Base-by-base conservation (phyloP, 2,113 vertebrate species). In the Colinus virginianus region DNA sequence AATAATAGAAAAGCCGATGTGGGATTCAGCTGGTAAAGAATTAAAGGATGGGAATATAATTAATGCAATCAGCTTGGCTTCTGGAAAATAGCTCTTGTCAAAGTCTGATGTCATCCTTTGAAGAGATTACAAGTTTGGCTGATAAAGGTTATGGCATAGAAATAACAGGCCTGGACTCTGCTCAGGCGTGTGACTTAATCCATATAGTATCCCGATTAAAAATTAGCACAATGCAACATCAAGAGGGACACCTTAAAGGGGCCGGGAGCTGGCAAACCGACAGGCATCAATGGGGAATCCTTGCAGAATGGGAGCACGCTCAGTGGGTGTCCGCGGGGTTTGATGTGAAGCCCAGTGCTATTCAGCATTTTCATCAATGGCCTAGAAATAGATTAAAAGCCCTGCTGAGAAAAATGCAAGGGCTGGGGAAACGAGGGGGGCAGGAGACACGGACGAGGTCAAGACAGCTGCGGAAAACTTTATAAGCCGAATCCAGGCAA, bases 121-220 rank as follows among this genome's bases (percentile, higher is more conserved):
- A 96, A 77, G 95, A 96, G 96, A 96, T 96, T 96, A 96, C 96
- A 96, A 94, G 93, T 96, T 96, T 71, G 91, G 93, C 82, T 93
- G 93, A 91, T 96, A 96, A 95, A 96, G 95, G 94, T 95, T 96
- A 90, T 38, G 79, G 90, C 85, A 86, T 55, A 74, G 78, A 85
- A 95, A 94, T 89, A 96, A 96, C 94, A 95, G 94, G 91, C 87
- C 91, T 96, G 82, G 89, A 68, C 87, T 94, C 91, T 67, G 87
- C 51, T 94, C 79, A 91, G 90, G 90, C 95, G 76, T 92, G 93
- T 96, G 94, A 95, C 91, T 96, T 96, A 96, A 95, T 94, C 93
- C 93, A 91, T 92, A 95, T 70, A 95, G 82, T 70, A 72, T 84
- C 93, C 95, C 68, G 95, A 96, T 96, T 94, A 95, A 94, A 94